Evolutionary conservation across 2,888 invertebrate species (phyloP).

Genomic region (Merodon equestris): DNA sequence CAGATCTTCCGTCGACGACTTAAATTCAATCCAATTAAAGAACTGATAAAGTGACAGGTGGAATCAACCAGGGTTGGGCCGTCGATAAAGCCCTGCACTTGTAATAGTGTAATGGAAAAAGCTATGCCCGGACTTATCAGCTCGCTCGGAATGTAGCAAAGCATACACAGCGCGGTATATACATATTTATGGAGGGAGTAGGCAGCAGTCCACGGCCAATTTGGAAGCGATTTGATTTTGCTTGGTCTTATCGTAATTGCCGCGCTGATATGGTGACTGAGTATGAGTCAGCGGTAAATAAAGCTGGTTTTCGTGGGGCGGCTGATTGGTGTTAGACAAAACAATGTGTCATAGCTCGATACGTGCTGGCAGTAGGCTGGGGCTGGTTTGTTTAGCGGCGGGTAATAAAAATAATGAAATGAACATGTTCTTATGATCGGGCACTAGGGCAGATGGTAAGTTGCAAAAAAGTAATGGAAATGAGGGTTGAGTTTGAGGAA

Average conservation of each 20-base stretch:
- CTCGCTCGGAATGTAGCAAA: not conserved
- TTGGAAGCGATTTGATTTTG: conserved; percentile 28
- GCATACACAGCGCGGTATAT: conserved; percentile 5
- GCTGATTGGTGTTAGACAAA: conserved; percentile 2
- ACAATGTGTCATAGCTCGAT: conserved; percentile 5
- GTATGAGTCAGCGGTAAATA: conserved; percentile 34
- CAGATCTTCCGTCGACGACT: conserved; percentile 1
- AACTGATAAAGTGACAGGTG: conserved; percentile 22
- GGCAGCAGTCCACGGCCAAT: conserved; percentile 1
- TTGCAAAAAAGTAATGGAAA: not conserved
- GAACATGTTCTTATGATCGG: not conserved
- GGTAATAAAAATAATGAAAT: not conserved
- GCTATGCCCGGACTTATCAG: conserved; percentile 24
- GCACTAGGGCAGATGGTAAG: not conserved
- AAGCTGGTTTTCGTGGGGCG: not conserved
- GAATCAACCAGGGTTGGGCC: not conserved
- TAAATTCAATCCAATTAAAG: conserved; percentile 37
- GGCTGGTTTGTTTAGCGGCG: not conserved
- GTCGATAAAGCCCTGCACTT: not conserved
- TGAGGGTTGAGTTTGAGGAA: too few relatives aligned
- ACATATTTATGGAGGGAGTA: conserved; percentile 19
- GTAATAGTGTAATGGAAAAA: conserved; percentile 9
- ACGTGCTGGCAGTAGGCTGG: not conserved
- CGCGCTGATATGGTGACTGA: conserved; percentile 32
- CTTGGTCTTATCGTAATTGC: conserved; percentile 12